Base-by-base conservation (phyloP, 1,140 invertebrate genomes). In the Agraylea sexmaculata region DNA sequence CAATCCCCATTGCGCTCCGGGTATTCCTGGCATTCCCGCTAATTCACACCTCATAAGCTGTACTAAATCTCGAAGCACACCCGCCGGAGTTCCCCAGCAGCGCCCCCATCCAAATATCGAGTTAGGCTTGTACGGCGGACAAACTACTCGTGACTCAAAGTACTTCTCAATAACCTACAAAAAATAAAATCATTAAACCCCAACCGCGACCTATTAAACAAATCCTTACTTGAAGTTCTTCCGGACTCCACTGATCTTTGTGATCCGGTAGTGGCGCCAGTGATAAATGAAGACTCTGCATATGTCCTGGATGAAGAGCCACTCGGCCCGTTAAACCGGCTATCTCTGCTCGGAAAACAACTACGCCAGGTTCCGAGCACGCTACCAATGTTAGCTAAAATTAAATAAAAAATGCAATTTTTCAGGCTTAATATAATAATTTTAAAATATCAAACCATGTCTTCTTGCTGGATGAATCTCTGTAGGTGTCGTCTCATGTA, bases 281-380 rank as follows among this genome's bases (percentile, higher is more conserved):
- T 65, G 92, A 93, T 44, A 95, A 70, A 53, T 93, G 88, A 28
- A 95, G 66, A 5, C 85, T 87, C 64, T 94, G 88, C 57, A 91
- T 74, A 56, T 89, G 84, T 51, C 80, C 77, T 10, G 80, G 76
- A 64, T 92, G 89, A 22, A 92, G 69, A 38, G 75, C 77, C 19
- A 94, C 83, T 37, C 85, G 74, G 53, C 86, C 92, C 54, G 88
- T 84, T 16, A 95, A 59, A 13, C 67, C 64, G 22, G 58, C 62
- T 10, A 71, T 76, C 37, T 94, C 88, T 19, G 71, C 68, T 53
- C 89, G 89, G 58, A 96, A 95, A 43, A 86, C 75, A 23, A 91
- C 80, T 10, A 91, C 83, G 12, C 86, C 86, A 1, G 82, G 84
- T 55, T 94, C 89, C 2, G 70, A 75, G n/a, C 69, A 75, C 8